Evolutionary conservation across 2,888 invertebrate species (phyloP), one percentile per base, ranked within the genome.

Genomic region (Folsomia candida): DNA sequence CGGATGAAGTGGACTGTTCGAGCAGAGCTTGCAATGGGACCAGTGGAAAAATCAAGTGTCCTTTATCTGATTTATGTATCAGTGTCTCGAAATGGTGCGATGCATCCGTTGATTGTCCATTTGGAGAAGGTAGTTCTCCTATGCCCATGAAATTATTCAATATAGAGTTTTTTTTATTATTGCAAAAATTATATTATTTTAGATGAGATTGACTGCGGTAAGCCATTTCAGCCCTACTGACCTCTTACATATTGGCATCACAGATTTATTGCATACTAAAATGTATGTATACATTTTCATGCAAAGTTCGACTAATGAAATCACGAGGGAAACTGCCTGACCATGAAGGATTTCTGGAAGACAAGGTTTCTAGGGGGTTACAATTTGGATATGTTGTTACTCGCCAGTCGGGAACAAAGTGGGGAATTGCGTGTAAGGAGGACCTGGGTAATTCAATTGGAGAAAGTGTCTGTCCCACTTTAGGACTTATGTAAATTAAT

Each of bases 141-240:
- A n/a, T n/a, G n/a, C n/a, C n/a, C n/a, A n/a, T n/a, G n/a, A n/a
- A n/a, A n/a, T n/a, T n/a, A n/a, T n/a, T n/a, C n/a, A n/a, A n/a
- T n/a, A n/a, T n/a, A n/a, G n/a, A n/a, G n/a, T n/a, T n/a, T n/a
- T n/a, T n/a, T n/a, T n/a, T n/a, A n/a, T n/a, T n/a, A n/a, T n/a
- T n/a, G n/a, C n/a, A n/a, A n/a, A n/a, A n/a, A 18, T 47, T 47
- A 11, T 47, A 11, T 11, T 11, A 47, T 47, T 47, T 47, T 18
- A 26, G 67, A 67, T 57, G 67, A 67, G 51, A n/a, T 27, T n/a
- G 67, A 67, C 26, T 67, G 67, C 58, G 58, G 62, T 62, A 26
- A 22, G 60, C 9, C n/a, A n/a, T n/a, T n/a, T n/a, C n/a, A n/a
- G n/a, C n/a, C n/a, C n/a, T n/a, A n/a, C n/a, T n/a, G n/a, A n/a